Percentiles rank a stretch among this genome's conserved stretches.
These are phyloP conservation scores for Rhyacophila brunnea DNA, from an alignment of 1,140 invertebrate species.

Conservation along the genomic window DNA sequence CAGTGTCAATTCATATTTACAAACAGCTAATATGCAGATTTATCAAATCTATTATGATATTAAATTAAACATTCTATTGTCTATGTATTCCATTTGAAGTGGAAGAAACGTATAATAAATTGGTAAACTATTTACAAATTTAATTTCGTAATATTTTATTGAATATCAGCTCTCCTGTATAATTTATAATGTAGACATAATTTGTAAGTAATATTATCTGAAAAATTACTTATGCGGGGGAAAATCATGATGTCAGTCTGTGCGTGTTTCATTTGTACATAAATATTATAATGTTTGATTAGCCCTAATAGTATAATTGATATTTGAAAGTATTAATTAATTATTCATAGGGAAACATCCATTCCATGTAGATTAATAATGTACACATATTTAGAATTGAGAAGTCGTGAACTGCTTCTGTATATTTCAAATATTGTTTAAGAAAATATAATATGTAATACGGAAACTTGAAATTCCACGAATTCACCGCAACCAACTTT, in stretches of 20 bases:
- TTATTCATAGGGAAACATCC: conserved; percentile 28
- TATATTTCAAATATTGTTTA: neutral
- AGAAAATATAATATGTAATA: neutral
- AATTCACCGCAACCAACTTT: neutral
- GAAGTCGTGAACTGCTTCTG: neutral
- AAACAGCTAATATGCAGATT: neutral
- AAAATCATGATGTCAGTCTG: neutral
- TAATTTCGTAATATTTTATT: too few species aligned
- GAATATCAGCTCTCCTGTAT: too few species aligned
- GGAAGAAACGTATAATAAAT: too few species aligned
- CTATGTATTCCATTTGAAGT: too few species aligned
- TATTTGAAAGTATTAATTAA: conserved; percentile 18
- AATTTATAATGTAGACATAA: too few species aligned
- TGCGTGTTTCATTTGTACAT: conserved; percentile 11
- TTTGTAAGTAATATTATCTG: too few species aligned
- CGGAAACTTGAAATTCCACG: conserved; percentile 4
- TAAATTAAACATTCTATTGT: too few species aligned
- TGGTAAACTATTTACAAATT: too few species aligned
- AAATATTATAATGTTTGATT: conserved; percentile 10
- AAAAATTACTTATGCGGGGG: neutral
- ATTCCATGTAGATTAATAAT: conserved; percentile 31
- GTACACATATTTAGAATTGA: conserved; percentile 16
- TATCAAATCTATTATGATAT: too few species aligned
- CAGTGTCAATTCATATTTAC: too few species aligned
- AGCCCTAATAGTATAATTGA: conserved; percentile 1